phyloP scores from a whole-genome alignment of 2,888 invertebrate genomes.

The Aleiodes leptofemur region DNA sequence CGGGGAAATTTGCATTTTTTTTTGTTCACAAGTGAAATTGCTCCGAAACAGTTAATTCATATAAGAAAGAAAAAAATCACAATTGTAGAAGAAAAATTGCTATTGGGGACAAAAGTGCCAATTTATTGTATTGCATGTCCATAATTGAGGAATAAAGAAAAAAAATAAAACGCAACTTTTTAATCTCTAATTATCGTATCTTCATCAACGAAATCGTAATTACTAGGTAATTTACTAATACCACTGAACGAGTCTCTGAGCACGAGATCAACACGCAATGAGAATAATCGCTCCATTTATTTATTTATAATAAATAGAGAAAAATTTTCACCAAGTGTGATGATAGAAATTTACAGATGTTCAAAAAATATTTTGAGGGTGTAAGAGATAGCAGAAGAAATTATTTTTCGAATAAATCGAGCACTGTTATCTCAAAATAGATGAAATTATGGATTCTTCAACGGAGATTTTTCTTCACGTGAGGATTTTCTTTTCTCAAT shows the following conservation, averaged over 20 bases:
- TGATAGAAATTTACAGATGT: background rate
- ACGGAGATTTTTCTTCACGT: too few relatives aligned
- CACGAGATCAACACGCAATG: slow-evolving; percentile 17
- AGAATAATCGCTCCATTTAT: slow-evolving; percentile 17
- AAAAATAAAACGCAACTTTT: slow-evolving; percentile 22
- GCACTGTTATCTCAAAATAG: too few relatives aligned
- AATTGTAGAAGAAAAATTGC: background rate
- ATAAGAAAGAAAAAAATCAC: background rate
- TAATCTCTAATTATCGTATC: slow-evolving; percentile 39
- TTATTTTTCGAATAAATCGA: too few relatives aligned
- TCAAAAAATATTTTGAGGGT: background rate
- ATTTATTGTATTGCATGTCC: slow-evolving; percentile 30
- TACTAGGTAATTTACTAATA: slow-evolving; percentile 23
- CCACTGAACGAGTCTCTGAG: slow-evolving; percentile 11
- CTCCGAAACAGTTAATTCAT: too few relatives aligned
- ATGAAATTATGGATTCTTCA: too few relatives aligned
- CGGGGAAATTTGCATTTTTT: slow-evolving; percentile 9
- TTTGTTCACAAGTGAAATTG: slow-evolving; percentile 12
- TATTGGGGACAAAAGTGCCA: slow-evolving; percentile 21
- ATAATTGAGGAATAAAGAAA: slow-evolving; percentile 30
- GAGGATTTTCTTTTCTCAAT: too few relatives aligned
- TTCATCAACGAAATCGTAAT: slow-evolving; percentile 32
- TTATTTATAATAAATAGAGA: slow-evolving; percentile 2
- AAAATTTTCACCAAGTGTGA: background rate
- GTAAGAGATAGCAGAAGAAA: too few relatives aligned